phyloP scores from a whole-genome alignment of 2,888 invertebrate species.

The Rhagium mordax region DNA sequence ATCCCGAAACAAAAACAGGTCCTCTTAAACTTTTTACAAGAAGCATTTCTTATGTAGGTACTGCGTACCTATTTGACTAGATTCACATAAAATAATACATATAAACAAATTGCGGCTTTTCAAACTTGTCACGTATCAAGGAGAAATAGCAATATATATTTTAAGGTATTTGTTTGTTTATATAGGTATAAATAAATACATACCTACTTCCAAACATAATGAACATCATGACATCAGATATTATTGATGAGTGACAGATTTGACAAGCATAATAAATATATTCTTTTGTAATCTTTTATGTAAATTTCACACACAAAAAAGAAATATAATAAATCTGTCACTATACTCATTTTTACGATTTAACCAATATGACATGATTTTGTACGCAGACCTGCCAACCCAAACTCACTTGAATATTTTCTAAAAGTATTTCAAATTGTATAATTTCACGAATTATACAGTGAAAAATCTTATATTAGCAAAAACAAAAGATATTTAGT shows the following conservation, averaged over 20 bases:
- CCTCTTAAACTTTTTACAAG: no score
- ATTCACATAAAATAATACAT: neutral
- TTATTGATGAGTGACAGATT: neutral
- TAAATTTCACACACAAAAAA: neutral
- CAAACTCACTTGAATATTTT: no score
- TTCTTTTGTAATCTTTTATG: neutral
- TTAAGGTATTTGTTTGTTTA: neutral
- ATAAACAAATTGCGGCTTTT: neutral
- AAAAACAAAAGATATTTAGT: no score
- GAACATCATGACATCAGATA: neutral
- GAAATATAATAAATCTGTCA: neutral
- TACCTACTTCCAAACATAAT: neutral
- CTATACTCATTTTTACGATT: neutral
- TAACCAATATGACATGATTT: neutral
- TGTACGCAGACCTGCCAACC: neutral
- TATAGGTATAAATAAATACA: neutral
- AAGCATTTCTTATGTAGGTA: no score
- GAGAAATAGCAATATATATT: neutral
- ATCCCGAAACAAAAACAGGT: no score
- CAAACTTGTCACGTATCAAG: neutral
- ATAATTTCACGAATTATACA: no score
- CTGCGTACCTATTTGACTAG: no score
- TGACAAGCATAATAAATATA: neutral
- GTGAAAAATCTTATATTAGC: no score
- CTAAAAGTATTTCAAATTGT: no score